Evolutionary conservation across 2,888 invertebrate species (phyloP), one percentile per base, ranked within the genome.

Genomic region (Isotomurus palustris): DNA sequence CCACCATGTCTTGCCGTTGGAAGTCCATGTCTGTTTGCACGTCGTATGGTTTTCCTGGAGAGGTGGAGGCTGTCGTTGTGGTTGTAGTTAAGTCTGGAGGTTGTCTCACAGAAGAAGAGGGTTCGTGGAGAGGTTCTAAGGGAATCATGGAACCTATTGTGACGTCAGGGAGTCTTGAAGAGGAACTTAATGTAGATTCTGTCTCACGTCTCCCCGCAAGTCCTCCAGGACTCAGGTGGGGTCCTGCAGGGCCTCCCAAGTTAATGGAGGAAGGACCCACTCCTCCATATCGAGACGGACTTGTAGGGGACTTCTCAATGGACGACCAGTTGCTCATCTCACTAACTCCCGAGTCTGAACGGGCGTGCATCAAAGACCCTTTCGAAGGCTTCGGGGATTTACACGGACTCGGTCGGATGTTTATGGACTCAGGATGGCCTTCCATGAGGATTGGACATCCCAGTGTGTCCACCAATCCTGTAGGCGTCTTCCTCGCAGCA

Each of bases 271-370:
- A 12, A 4, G 25, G 45, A 8, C 51, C 35, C 2, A 56, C 50
- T 36, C 58, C 56, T 51, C 50, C 60, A 48, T 56, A 64, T 49
- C 64, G 36, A 27, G 64, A 64, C 38, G 73, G 73, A 53, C 72
- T 89, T 25, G 86, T 85, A 3, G 89, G 89, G 29, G 89, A 88
- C 77, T 89, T 89, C 75, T 90, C 89, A 71, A 88, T 77, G 73
- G 87, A 88, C 12, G 89, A 87, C 3, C 89, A 88, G 72, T 68
- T 69, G 54, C 88, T 89, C 85, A 90, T 86, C 5, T 90, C 90
- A 0, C 89, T 89, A 50, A 91, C 76, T 0, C 90, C 90, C 0
- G 90, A 90, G 74, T 91, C 90, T 1, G 90, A 90, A 75, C 89
- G 90, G 1, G 87, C 85, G 68, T 62, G 64, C 61, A 70, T 69